Evolutionary conservation across 1,140 invertebrate species (phyloP).

Genomic region (Leptonema lineaticorne): DNA sequence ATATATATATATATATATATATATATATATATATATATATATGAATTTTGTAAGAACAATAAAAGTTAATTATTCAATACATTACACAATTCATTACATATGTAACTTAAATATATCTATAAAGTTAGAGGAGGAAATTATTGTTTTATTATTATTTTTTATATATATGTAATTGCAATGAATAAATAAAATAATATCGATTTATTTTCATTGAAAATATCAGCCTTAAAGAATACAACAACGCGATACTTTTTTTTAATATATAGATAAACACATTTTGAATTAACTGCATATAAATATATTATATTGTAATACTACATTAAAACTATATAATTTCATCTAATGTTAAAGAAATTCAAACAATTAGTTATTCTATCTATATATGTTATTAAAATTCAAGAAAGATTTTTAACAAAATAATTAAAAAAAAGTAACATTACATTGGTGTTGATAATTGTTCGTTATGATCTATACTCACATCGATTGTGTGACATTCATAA

Average conservation of each 20-base stretch:
- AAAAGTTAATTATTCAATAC: too few relatives aligned
- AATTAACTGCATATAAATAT: background rate
- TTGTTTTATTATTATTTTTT: too few relatives aligned
- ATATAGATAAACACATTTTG: background rate
- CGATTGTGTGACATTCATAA: slow-evolving; percentile 47
- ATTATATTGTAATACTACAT: background rate
- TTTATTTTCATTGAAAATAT: too few relatives aligned
- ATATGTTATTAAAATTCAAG: background rate
- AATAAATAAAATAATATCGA: too few relatives aligned
- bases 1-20: too few relatives aligned
- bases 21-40: too few relatives aligned
- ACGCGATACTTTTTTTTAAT: background rate
- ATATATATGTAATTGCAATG: too few relatives aligned
- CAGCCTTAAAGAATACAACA: background rate
- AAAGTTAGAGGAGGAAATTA: too few relatives aligned
- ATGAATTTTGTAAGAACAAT: too few relatives aligned
- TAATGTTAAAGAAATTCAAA: slow-evolving; percentile 6
- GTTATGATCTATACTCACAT: slow-evolving; percentile 51
- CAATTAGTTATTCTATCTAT: slow-evolving; percentile 27
- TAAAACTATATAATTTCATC: background rate
- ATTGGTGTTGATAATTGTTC: slow-evolving; percentile 56
- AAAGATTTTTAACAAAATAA: background rate
- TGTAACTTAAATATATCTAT: too few relatives aligned
- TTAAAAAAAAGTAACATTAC: slow-evolving; percentile 45
- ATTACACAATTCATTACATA: too few relatives aligned